Percentiles rank a stretch among this genome's conserved stretches.
These are phyloP conservation scores for Falcunculus frontatus DNA, from an alignment of 2,113 vertebrate species.

Conservation along the genomic window DNA sequence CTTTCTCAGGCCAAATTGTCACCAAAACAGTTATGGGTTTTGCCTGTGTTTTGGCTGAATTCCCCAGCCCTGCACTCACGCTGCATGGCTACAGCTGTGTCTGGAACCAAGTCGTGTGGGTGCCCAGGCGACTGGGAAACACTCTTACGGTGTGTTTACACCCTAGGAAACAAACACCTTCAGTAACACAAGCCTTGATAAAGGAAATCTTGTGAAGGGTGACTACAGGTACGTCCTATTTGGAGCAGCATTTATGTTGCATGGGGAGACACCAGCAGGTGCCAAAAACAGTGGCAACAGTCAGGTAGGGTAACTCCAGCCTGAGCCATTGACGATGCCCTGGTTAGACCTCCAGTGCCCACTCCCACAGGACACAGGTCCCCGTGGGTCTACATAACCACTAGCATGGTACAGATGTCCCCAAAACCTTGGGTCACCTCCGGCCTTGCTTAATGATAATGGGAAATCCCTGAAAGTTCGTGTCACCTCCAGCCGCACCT, in stretches of 20 bases:
- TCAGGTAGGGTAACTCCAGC: not conserved
- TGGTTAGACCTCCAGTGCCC: not conserved
- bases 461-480: not conserved
- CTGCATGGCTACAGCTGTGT: rapidly evolving
- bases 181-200: not conserved
- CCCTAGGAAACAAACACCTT: not conserved
- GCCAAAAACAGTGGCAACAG: not conserved
- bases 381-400: rapidly evolving
- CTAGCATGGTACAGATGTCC: not conserved
- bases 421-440: not conserved
- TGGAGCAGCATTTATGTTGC: not conserved
- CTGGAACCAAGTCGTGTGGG: not conserved
- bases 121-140: rapidly evolving
- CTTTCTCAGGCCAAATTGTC: not conserved
- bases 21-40: not conserved
- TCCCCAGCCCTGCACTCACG: rapidly evolving
- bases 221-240: rapidly evolving
- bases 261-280: not conserved
- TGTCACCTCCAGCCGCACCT: not conserved
- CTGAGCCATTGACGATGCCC: rapidly evolving
- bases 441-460: rapidly evolving
- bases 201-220: not conserved
- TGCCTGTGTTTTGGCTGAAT: rapidly evolving
- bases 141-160: not conserved
- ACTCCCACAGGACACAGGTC: not conserved